Conservation (phyloP, 2,888 invertebrate genomes). For the Sinelater perroti region DNA sequence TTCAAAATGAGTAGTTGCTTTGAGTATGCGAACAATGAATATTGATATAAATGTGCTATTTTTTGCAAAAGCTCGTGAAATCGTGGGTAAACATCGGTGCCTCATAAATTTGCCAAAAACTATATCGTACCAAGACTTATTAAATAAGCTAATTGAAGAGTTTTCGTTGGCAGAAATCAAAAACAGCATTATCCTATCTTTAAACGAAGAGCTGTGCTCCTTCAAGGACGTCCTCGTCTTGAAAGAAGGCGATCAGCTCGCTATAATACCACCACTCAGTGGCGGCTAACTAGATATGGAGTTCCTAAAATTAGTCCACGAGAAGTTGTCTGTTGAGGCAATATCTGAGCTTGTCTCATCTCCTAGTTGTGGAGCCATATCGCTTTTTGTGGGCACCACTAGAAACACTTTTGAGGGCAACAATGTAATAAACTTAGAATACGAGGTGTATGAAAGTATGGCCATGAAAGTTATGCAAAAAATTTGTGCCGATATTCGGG, state of each 20-base stretch:
- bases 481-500: constrained; percentile 78
- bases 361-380: constrained; percentile 85
- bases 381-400: constrained; percentile 89
- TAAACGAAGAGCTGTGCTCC: constrained; percentile 83
- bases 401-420: constrained; percentile 84
- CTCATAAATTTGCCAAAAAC: constrained; percentile 63
- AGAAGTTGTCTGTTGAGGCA: constrained; percentile 72
- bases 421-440: constrained; percentile 86
- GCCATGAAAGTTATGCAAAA: constrained; percentile 82
- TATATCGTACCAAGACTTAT: constrained; percentile 67
- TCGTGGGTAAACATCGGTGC: constrained; percentile 72
- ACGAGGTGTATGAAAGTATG: constrained; percentile 95
- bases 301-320: constrained; percentile 72
- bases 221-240: constrained; percentile 63
- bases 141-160: constrained; percentile 67
- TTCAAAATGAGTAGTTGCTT: too few relatives aligned
- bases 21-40: too few relatives aligned
- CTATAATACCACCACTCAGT: constrained; percentile 93
- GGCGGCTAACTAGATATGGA: constrained; percentile 80
- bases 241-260: constrained; percentile 80
- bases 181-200: constrained; percentile 77
- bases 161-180: constrained; percentile 75
- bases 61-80: constrained; percentile 90
- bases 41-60: constrained; percentile 78
- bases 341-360: constrained; percentile 73